Conservation (phyloP, 2,888 invertebrate species). For the Ormyrus nitidulus region DNA sequence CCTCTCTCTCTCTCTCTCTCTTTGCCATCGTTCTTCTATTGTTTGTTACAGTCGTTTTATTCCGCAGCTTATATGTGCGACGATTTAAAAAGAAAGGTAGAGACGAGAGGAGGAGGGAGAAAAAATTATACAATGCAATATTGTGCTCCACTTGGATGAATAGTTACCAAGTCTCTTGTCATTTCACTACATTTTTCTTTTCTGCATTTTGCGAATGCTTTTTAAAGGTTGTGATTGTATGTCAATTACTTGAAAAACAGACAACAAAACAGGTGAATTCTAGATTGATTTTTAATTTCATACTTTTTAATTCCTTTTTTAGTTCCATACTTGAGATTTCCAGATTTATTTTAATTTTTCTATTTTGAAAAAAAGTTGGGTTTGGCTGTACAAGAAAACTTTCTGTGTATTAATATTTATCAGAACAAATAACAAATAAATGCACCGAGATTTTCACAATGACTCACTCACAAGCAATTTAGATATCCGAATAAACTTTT, state of each 20-base stretch:
- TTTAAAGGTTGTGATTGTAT: neutral
- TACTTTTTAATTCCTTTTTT: neutral
- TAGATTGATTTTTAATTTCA: neutral
- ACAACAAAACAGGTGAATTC: neutral
- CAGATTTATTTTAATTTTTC: too few relatives aligned
- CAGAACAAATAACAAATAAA: too few relatives aligned
- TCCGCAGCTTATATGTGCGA: neutral
- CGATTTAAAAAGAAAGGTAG: neutral
- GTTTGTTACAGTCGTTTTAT: neutral
- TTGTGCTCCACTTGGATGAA: constrained; percentile 19
- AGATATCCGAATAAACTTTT: too few relatives aligned
- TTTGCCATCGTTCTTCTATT: constrained; percentile 3
- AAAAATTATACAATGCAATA: constrained; percentile 19
- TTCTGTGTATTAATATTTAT: too few relatives aligned
- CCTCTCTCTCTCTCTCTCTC: constrained; percentile 6
- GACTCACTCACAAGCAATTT: too few relatives aligned
- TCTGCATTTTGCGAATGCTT: neutral
- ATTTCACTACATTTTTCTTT: neutral
- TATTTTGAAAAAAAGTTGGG: too few relatives aligned
- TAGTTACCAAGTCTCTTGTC: constrained; percentile 9
- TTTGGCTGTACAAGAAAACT: too few relatives aligned
- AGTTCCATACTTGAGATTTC: too few relatives aligned
- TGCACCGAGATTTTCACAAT: too few relatives aligned
- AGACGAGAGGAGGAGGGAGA: neutral
- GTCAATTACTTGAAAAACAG: neutral